Evolutionary conservation across 1,140 invertebrate species (phyloP).

Genomic region (Periplaneta americana): DNA sequence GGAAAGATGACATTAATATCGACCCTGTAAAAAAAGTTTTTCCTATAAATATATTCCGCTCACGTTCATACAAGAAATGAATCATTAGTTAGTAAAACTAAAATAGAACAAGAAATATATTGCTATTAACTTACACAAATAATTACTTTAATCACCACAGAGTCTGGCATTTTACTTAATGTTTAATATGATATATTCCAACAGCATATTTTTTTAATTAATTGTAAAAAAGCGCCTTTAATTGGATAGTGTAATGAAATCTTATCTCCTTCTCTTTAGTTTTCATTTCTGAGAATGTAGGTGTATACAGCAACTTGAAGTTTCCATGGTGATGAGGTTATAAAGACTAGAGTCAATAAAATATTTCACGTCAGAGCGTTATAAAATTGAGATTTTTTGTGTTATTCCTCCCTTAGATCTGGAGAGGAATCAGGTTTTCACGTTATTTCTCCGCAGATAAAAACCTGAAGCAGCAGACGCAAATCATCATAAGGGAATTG

Average conservation of each 20-base stretch:
- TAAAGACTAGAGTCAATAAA: background rate
- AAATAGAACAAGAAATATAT: background rate
- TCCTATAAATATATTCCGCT: too few relatives aligned
- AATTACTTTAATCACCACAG: background rate
- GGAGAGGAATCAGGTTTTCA: too few relatives aligned
- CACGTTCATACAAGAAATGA: background rate
- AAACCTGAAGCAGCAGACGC: background rate
- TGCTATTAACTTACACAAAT: background rate
- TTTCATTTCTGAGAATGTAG: too few relatives aligned
- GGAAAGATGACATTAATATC: too few relatives aligned
- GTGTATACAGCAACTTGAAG: too few relatives aligned
- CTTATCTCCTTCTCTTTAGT: background rate
- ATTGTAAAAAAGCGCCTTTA: background rate
- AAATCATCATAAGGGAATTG: background rate
- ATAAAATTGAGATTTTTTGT: background rate
- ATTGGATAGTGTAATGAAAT: background rate
- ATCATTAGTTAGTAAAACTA: background rate
- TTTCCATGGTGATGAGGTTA: background rate
- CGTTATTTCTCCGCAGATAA: background rate
- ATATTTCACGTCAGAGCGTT: background rate
- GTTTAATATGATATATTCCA: too few relatives aligned
- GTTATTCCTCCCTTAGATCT: background rate
- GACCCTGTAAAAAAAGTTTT: too few relatives aligned
- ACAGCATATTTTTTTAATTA: background rate
- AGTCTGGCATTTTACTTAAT: too few relatives aligned